Evolutionary conservation across 2,113 vertebrate species (phyloP), one percentile per base, ranked within the genome.

Genomic region (Crocuta crocuta): DNA sequence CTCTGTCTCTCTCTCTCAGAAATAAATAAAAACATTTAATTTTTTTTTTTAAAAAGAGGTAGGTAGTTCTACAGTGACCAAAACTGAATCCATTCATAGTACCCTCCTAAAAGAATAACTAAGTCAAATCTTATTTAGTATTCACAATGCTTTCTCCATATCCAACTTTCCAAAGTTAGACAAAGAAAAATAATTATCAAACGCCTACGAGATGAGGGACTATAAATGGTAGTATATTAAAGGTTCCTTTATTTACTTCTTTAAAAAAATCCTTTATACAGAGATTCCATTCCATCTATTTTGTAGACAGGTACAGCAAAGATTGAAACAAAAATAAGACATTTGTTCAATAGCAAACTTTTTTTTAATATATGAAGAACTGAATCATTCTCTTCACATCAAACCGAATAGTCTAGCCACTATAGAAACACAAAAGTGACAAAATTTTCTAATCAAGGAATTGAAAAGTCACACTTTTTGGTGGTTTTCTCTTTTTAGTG

Each of bases 181-280:
- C 35, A 95, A 93, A 92, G 50, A 91, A 91, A 94, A 91, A 35
- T 63, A 89, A 95, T 78, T 87, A 74, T 61, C 15, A 33, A 79
- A 89, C 3, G 55, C 1, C 28, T 71, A 39, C 31, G 71, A 39
- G 61, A 26, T 63, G 39, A 71, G 73, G 7, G 9, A 73, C 31
- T 48, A 78, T 63, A 45, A 35, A 74, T 61, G 61, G 55, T 10
- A 79, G 3, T 78, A 16, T 43, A 35, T 45, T 78, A 74, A 33
- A 88, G 4, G 33, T 74, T 73, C 87, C 74, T 96, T 94, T 65
- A 73, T 71, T 71, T 71, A 1, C 71, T 79, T 43, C 11, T 50
- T 68, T 61, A 17, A 31, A 70, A 94, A 88, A 89, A 45, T 55
- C 13, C 19, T 91, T 43, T 65, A 12, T 33, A 45, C 35, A 15